phyloP scores from a whole-genome alignment of 2,888 invertebrate species.

The Tholera decimalis region DNA sequence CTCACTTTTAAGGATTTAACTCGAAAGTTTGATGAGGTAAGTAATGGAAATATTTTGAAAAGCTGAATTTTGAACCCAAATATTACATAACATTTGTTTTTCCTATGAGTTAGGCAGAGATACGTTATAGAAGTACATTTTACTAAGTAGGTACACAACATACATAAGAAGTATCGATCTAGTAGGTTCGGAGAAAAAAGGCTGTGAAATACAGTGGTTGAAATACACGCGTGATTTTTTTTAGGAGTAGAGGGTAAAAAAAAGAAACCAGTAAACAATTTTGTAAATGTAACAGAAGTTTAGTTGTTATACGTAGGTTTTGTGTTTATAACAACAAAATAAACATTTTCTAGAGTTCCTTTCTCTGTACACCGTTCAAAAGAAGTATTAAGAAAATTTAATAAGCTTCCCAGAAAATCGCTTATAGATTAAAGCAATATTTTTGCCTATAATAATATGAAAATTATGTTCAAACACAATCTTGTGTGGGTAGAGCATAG shows the following conservation, averaged over 20 bases:
- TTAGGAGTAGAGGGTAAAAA: too few species aligned
- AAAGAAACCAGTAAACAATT: background rate
- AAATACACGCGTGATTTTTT: too few species aligned
- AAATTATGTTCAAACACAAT: conserved; percentile 50
- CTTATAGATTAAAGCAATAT: conserved; percentile 36
- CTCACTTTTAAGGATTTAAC: conserved; percentile 23
- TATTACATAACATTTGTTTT: background rate
- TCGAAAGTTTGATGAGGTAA: conserved; percentile 12
- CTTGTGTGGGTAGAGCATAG: conserved; percentile 30
- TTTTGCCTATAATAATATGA: conserved; percentile 21
- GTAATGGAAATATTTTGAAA: conserved; percentile 7
- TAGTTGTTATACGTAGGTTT: background rate
- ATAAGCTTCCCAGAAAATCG: conserved; percentile 7
- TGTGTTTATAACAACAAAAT: background rate
- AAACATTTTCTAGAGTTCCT: background rate
- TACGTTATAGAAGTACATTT: too few species aligned
- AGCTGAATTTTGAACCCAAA: background rate
- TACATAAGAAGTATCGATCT: too few species aligned
- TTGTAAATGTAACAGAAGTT: background rate
- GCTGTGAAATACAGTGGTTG: too few species aligned
- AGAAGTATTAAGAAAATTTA: background rate
- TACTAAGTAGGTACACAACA: too few species aligned
- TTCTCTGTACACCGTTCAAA: conserved; percentile 3
- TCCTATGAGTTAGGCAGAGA: background rate
- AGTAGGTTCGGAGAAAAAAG: too few species aligned